These are phyloP conservation scores for Menura novaehollandiae DNA, from an alignment of 2,113 vertebrate species.

Conservation along the genomic window DNA sequence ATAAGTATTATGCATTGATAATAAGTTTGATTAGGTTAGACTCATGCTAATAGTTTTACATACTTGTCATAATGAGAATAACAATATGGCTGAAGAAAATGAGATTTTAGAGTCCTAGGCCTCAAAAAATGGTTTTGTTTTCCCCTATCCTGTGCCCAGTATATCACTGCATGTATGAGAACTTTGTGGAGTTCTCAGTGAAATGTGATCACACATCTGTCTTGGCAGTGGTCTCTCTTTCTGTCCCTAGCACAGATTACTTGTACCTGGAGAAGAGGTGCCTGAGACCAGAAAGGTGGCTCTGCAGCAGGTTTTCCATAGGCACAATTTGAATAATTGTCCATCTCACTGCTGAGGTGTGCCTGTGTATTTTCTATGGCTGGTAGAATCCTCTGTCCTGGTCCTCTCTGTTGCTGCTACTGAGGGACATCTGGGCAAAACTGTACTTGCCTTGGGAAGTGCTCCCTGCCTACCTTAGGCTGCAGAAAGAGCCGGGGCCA, in stretches of 20 bases:
- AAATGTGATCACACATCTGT: background rate
- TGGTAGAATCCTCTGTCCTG: background rate
- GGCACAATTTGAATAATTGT: background rate
- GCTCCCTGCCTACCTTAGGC: background rate
- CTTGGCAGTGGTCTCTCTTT: background rate
- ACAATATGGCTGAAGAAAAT: background rate
- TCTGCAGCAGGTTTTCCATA: background rate
- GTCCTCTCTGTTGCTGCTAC: background rate
- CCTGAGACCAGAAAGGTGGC: background rate
- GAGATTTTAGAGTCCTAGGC: background rate
- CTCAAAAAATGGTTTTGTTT: background rate
- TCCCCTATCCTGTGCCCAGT: background rate
- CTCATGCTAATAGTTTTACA: background rate
- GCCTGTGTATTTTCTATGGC: background rate
- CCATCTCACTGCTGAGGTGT: background rate
- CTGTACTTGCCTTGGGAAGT: background rate
- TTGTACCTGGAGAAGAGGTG: background rate
- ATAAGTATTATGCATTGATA: background rate
- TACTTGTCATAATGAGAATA: background rate
- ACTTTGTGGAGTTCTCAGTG: background rate
- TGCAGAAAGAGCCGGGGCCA: fast-evolving
- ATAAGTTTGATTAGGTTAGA: background rate
- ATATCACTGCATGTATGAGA: background rate
- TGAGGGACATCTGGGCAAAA: background rate
- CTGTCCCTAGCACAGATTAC: background rate